These are phyloP conservation scores for Danio rerio DNA, from an alignment of 2,113 vertebrate species.

Conservation along the genomic window GRCz12tu NC_133185.1:6753501-6754000, in stretches of 20 bases:
- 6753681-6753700: too few species aligned
- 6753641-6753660: too few species aligned
- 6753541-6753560: too few species aligned
- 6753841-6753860: conserved; percentile 88
- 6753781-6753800: neutral
- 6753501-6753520: too few species aligned
- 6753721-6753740: too few species aligned
- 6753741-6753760: neutral
- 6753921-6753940: conserved; percentile 90
- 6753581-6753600: too few species aligned
- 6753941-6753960: conserved; percentile 98
- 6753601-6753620: too few species aligned
- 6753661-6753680: too few species aligned
- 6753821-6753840: conserved; percentile 98
- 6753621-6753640: too few species aligned
- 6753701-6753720: too few species aligned
- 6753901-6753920: conserved; percentile 97
- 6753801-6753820: conserved; percentile 87
- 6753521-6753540: too few species aligned
- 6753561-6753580: too few species aligned
- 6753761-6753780: neutral
- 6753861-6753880: conserved; percentile 91
- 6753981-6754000: conserved; percentile 73
- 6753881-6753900: conserved; percentile 99
- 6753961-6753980: conserved; percentile 96